These are phyloP conservation scores for Cataglyphis albicans DNA, from an alignment of 2,888 invertebrate genomes.

Conservation along the genomic window DNA sequence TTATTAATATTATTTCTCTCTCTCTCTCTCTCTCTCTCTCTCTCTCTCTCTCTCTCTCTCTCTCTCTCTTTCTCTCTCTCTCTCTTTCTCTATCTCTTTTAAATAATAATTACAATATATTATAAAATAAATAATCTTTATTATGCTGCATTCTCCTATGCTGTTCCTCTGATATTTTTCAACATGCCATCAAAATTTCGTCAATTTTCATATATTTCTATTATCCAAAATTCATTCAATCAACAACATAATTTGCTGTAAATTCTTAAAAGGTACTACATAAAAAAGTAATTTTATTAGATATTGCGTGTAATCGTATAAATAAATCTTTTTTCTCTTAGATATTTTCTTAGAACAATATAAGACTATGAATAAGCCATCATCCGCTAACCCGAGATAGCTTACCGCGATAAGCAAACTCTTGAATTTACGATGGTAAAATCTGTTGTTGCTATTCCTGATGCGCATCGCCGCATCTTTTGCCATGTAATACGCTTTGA, in stretches of 20 bases:
- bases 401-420: slow-evolving; percentile 63
- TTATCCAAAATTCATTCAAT: background rate
- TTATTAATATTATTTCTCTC: background rate
- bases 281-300: background rate
- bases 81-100: background rate
- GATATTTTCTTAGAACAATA: slow-evolving; percentile 45
- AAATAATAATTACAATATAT: no score
- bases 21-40: background rate
- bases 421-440: slow-evolving; percentile 60
- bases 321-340: background rate
- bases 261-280: background rate
- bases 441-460: slow-evolving; percentile 49
- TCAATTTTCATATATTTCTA: background rate
- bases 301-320: background rate
- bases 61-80: background rate
- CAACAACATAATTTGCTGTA: background rate
- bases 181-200: background rate
- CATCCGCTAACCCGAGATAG: slow-evolving; percentile 67
- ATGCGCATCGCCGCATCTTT: slow-evolving; percentile 51
- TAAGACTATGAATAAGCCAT: slow-evolving; percentile 64
- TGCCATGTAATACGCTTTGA: slow-evolving; percentile 24
- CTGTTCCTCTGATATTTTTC: background rate
- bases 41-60: background rate
- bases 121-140: no score
- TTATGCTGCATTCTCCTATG: background rate